These are phyloP conservation scores for Hoplodrina blanda DNA, from an alignment of 2,888 invertebrate species.

Conservation along the genomic window DNA sequence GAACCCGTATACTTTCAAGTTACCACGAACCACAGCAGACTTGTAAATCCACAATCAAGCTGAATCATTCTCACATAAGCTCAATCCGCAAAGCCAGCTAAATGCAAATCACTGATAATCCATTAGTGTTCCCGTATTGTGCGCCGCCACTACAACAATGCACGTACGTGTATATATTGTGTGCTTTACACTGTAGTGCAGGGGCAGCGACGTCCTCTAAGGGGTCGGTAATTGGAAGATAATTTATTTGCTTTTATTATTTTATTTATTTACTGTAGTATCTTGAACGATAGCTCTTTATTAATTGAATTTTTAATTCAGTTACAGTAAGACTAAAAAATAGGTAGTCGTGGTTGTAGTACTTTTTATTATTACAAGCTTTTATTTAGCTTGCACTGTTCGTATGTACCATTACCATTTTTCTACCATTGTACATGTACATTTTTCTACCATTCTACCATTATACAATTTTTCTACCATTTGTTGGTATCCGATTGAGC, in stretches of 20 bases:
- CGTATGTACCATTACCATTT: no score
- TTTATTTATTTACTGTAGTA: conserved; percentile 38
- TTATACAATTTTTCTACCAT: no score
- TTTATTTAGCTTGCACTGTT: no score
- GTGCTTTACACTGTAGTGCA: conserved; percentile 46
- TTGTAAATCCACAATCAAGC: conserved; percentile 31
- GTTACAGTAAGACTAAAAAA: no score
- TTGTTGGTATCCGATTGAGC: no score
- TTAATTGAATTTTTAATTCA: background rate
- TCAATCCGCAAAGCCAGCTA: conserved; percentile 81
- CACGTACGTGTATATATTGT: conserved; percentile 50
- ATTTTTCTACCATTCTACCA: no score
- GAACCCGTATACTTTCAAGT: background rate
- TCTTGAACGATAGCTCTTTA: background rate
- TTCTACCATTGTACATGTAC: no score
- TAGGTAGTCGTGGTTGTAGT: no score
- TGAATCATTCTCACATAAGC: conserved; percentile 67
- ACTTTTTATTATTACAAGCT: no score
- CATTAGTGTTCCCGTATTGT: conserved; percentile 84
- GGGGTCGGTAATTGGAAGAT: conserved; percentile 57
- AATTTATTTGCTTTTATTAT: conserved; percentile 60
- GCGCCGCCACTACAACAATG: conserved; percentile 66
- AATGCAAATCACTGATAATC: conserved; percentile 91
- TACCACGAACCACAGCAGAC: background rate
- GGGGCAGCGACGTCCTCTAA: conserved; percentile 42